Evolutionary conservation across 1,140 invertebrate species (phyloP).

Genomic region (Adelges cooleyi): DNA sequence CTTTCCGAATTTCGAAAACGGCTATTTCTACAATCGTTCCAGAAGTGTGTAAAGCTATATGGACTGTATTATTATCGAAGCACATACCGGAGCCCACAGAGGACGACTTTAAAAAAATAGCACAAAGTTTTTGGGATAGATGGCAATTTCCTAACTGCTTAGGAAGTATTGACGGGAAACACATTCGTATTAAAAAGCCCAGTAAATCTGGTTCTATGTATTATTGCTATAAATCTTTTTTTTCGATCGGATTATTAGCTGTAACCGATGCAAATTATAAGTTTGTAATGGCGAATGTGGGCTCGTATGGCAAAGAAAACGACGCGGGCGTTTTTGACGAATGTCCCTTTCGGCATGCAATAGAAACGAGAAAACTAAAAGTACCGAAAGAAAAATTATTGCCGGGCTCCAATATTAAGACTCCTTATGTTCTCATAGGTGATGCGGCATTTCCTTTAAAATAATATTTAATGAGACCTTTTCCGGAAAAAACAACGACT

Average conservation of each 20-base stretch:
- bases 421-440: constrained; percentile 31
- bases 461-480: constrained; percentile 32
- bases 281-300: constrained; percentile 9
- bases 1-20: constrained; percentile 32
- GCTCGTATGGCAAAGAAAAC: constrained; percentile 28
- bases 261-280: constrained; percentile 28
- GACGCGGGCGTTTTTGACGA: constrained; percentile 23
- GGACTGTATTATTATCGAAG: constrained; percentile 9
- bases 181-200: constrained; percentile 29
- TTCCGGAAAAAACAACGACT: constrained; percentile 31
- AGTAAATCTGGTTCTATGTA: constrained; percentile 26
- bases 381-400: background rate
- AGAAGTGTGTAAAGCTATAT: constrained; percentile 36
- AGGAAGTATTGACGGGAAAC: constrained; percentile 14
- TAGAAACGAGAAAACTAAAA: background rate
- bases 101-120: constrained; percentile 32
- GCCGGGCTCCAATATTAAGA: constrained; percentile 31
- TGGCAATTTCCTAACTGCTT: background rate
- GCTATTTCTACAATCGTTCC: constrained; percentile 35
- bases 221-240: constrained; percentile 31
- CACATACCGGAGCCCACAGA: background rate
- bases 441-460: constrained; percentile 40
- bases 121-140: background rate
- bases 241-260: constrained; percentile 13
- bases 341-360: background rate